A percentile compares a stretch with the other conserved stretches of the same genome.
Conservation (phyloP, 2,797 vertebrate genomes). For the Pithecia hirsuta region DNA sequence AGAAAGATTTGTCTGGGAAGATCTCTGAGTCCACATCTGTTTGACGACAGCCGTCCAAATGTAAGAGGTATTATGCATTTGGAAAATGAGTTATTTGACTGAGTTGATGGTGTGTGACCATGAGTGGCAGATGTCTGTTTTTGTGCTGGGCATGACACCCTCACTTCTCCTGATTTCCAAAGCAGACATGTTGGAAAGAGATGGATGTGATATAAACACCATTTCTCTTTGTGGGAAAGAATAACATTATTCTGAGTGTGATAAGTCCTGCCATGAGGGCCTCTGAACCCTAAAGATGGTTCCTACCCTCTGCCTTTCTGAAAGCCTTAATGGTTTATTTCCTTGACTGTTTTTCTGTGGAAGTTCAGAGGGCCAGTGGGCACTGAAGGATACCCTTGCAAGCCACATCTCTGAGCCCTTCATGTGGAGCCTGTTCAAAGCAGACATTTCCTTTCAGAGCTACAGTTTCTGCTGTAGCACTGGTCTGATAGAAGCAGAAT, state of each 20-base stretch:
- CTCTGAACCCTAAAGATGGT: background rate
- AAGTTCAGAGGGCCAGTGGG: background rate
- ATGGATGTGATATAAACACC: background rate
- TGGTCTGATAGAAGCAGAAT: background rate
- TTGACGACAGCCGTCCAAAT: constrained; percentile 67
- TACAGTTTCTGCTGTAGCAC: background rate
- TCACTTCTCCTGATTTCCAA: constrained; percentile 35
- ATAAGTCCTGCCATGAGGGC: background rate
- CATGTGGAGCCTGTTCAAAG: background rate
- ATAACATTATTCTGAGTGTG: background rate
- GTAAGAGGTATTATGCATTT: constrained; percentile 67
- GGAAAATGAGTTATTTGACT: constrained; percentile 74
- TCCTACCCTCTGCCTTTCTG: background rate
- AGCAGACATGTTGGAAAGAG: background rate
- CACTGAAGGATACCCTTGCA: background rate
- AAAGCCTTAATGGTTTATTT: background rate
- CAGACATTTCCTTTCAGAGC: background rate
- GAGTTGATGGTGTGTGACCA: constrained; percentile 54
- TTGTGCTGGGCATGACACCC: background rate
- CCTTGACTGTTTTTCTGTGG: background rate
- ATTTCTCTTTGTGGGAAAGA: constrained; percentile 1
- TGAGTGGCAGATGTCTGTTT: constrained; percentile 67
- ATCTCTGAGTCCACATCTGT: constrained; percentile 14
- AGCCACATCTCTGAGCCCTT: background rate
- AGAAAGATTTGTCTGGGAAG: constrained; percentile 30